Percentiles rank a stretch among this genome's conserved stretches.
Evolutionary conservation across 2,113 vertebrate genomes (phyloP).

Genomic region (Anhinga anhinga): DNA sequence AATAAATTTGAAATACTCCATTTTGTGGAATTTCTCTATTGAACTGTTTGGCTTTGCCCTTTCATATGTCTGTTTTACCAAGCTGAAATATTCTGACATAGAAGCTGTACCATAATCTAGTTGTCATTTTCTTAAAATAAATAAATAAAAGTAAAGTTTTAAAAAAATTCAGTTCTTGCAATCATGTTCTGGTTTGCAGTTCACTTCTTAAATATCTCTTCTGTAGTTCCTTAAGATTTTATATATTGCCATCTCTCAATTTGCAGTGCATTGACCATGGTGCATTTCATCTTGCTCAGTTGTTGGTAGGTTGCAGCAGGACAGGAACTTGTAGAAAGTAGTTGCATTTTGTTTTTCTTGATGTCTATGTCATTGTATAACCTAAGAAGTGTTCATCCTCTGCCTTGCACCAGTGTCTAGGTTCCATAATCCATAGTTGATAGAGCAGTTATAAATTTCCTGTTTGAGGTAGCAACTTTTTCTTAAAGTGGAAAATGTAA

Average conservation of each 20-base stretch:
- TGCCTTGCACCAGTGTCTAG: background rate
- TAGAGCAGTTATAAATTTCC: background rate
- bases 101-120: background rate
- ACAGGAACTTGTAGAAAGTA: background rate
- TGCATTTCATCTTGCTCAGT: background rate
- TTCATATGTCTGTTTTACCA: background rate
- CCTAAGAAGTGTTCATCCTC: background rate
- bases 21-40: background rate
- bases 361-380: background rate
- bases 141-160: background rate
- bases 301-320: background rate
- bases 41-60: background rate
- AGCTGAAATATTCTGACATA: background rate
- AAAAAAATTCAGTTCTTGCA: background rate
- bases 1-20: background rate
- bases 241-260: background rate
- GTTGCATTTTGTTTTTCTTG: background rate
- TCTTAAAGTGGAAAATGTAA: background rate
- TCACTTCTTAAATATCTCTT: background rate
- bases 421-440: background rate
- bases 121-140: background rate
- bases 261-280: background rate
- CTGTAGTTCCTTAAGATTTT: background rate
- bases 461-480: background rate
- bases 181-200: background rate